Evolutionary conservation across 64 coral and sea anemone genomes (phyloP).

Genomic region (Actinia tenebrosa): DNA sequence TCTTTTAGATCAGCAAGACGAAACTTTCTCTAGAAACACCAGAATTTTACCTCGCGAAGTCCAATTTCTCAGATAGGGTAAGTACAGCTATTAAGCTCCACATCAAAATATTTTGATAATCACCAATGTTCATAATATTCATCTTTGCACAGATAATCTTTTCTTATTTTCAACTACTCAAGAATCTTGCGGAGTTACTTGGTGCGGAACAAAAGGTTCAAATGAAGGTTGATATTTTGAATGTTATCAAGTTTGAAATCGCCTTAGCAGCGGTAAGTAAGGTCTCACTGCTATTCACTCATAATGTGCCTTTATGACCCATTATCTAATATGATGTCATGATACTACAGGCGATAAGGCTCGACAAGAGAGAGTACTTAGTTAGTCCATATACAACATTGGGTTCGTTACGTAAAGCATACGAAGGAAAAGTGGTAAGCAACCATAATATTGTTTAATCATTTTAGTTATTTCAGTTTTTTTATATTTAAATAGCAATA

Average conservation of each 20-base stretch:
- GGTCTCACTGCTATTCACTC: background rate
- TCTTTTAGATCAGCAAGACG: background rate
- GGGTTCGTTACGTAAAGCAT: background rate
- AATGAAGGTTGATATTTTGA: background rate
- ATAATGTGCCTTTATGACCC: too few species aligned
- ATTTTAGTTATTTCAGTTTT: background rate
- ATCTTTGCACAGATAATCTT: background rate
- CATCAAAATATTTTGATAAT: background rate
- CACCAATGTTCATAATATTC: background rate
- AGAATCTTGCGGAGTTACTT: background rate
- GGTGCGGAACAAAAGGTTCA: background rate
- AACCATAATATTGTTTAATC: background rate
- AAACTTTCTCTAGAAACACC: constrained; percentile 2
- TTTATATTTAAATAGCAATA: too few species aligned
- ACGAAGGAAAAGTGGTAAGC: background rate
- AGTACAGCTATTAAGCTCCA: background rate
- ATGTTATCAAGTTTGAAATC: constrained; percentile 1
- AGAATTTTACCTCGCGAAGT: background rate
- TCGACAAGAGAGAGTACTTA: background rate
- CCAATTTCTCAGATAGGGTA: background rate
- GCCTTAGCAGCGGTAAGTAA: background rate
- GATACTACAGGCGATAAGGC: background rate
- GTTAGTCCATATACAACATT: background rate
- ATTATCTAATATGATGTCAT: too few species aligned
- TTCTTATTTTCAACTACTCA: constrained; percentile 13